A percentile compares a stretch with the other conserved stretches of the same genome.
These are phyloP conservation scores for Gasterosteus nipponicus DNA, from an alignment of 2,113 vertebrate genomes.

Conservation along the genomic window DNA sequence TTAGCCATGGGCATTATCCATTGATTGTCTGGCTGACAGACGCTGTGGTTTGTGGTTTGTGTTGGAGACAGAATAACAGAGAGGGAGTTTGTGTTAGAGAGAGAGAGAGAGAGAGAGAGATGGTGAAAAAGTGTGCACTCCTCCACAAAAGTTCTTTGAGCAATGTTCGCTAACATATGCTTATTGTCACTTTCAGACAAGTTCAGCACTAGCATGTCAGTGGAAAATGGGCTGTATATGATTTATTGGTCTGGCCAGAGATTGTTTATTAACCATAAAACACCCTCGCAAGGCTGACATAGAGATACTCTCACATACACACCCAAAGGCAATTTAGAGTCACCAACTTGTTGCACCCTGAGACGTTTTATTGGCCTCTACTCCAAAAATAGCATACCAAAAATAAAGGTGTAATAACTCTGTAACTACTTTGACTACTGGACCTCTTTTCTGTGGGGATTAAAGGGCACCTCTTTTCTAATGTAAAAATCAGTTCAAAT, in stretches of 20 bases:
- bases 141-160: conserved; percentile 13
- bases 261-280: too few relatives aligned
- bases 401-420: too few relatives aligned
- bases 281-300: too few relatives aligned
- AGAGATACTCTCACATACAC: too few relatives aligned
- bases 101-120: not conserved
- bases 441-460: too few relatives aligned
- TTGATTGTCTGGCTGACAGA: conserved; percentile 70
- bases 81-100: not conserved
- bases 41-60: conserved; percentile 68
- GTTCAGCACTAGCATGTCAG: conserved; percentile 2
- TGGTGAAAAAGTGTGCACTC: conserved; percentile 25
- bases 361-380: too few relatives aligned
- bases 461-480: too few relatives aligned
- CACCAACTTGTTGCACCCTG: too few relatives aligned
- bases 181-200: not conserved
- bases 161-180: conserved; percentile 15
- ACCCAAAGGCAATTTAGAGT: too few relatives aligned
- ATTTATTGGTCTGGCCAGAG: too few relatives aligned
- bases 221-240: not conserved
- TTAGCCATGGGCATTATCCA: conserved; percentile 68
- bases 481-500: not conserved
- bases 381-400: too few relatives aligned
- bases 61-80: conserved; percentile 53
- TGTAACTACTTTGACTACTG: too few relatives aligned